Conservation (phyloP, 2,888 invertebrate species). For the Campopleginae sp. region DNA sequence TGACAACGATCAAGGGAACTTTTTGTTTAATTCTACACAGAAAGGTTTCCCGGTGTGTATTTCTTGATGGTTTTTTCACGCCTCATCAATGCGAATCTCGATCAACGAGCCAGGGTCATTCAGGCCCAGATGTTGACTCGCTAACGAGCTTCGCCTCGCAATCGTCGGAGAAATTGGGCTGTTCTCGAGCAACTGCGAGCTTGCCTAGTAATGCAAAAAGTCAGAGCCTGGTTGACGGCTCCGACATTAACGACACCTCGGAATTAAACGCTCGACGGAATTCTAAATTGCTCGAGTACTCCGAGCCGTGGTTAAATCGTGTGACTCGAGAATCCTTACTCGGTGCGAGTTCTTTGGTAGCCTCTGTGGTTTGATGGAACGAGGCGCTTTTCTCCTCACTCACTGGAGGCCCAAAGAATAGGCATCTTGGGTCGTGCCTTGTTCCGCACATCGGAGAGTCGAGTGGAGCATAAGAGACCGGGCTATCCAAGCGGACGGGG, state of each 20-base stretch:
- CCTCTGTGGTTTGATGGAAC: conserved; percentile 17
- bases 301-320: conserved; percentile 60
- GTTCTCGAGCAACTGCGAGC: conserved; percentile 1
- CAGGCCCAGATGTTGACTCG: background rate
- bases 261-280: conserved; percentile 38
- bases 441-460: conserved; percentile 39
- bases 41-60: background rate
- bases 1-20: background rate
- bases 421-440: conserved; percentile 35
- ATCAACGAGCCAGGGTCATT: background rate
- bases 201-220: conserved; percentile 17
- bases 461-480: conserved; percentile 45
- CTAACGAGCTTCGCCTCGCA: background rate
- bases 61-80: background rate
- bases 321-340: conserved; percentile 60
- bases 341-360: conserved; percentile 27
- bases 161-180: background rate
- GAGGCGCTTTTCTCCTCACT: background rate
- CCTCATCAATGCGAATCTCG: background rate
- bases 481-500: conserved; percentile 42
- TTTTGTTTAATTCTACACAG: background rate
- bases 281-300: conserved; percentile 62
- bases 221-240: conserved; percentile 16
- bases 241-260: conserved; percentile 21
- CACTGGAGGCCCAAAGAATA: conserved; percentile 54